Evolutionary conservation across 2,888 invertebrate species (phyloP).

Genomic region (Ophion ventricosus): DNA sequence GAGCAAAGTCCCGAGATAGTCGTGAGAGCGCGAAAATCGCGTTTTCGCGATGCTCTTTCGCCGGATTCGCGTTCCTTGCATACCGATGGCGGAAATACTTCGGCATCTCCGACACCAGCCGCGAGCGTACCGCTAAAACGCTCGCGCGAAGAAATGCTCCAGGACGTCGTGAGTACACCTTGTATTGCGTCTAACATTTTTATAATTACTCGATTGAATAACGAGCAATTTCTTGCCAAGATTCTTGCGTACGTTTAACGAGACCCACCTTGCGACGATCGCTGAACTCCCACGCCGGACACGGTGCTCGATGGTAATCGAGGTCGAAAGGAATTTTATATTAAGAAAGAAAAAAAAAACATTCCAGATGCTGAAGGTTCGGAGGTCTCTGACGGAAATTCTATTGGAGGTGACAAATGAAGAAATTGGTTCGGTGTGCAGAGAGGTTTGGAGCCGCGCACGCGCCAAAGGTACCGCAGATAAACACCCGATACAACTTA

Average conservation of each 20-base stretch:
- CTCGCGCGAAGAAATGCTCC: conserved; percentile 87
- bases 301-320: not conserved
- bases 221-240: not conserved
- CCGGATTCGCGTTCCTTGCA: conserved; percentile 74
- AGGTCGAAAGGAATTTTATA: not conserved
- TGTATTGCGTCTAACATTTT: not conserved
- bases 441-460: conserved; percentile 93
- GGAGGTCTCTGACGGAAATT: conserved; percentile 95
- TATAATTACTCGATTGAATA: not conserved
- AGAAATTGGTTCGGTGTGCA: conserved; percentile 93
- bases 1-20: conserved; percentile 79
- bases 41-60: conserved; percentile 82
- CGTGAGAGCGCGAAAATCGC: conserved; percentile 79
- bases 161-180: conserved; percentile 87
- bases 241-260: not conserved
- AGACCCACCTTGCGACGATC: no score
- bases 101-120: conserved; percentile 72
- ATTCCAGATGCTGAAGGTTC: conserved; percentile 93
- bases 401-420: conserved; percentile 96
- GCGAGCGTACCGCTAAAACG: conserved; percentile 80
- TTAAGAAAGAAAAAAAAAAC: conserved; percentile 10
- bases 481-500: conserved; percentile 76
- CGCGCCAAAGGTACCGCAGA: conserved; percentile 91
- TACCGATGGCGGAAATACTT: conserved; percentile 74
- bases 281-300: not conserved